These are phyloP conservation scores for Notodonta ziczac DNA, from an alignment of 2,888 invertebrate species.

Conservation along the genomic window DNA sequence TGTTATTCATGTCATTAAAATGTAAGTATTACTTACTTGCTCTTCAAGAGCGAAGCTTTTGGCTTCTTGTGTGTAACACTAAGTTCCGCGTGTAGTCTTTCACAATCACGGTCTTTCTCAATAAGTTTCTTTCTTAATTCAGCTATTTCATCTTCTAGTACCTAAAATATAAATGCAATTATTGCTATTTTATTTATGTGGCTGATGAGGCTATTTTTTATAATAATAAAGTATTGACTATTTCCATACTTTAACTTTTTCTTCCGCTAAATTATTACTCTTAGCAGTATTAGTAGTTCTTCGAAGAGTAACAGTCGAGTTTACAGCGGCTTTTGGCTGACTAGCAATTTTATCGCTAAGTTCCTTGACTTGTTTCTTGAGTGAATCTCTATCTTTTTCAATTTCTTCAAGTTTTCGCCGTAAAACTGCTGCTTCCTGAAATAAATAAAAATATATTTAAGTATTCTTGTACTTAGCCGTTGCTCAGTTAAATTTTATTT, in stretches of 20 bases:
- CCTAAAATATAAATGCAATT: constrained; percentile 56
- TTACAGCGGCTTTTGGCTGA: constrained; percentile 65
- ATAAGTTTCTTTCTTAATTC: constrained; percentile 90
- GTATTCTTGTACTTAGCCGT: neutral
- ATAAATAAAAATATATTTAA: constrained; percentile 10
- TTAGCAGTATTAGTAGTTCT: constrained; percentile 63
- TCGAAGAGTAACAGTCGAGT: constrained; percentile 58
- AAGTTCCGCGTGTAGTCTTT: constrained; percentile 89
- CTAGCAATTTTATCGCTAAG: constrained; percentile 88
- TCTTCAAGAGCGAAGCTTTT: constrained; percentile 85
- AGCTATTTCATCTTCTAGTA: constrained; percentile 89
- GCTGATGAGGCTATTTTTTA: neutral
- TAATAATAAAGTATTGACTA: neutral
- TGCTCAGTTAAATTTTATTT: neutral
- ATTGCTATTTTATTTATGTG: constrained; percentile 6
- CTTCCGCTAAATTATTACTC: constrained; percentile 84
- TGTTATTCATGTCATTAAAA: neutral
- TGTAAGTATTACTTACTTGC: constrained; percentile 80
- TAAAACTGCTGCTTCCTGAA: constrained; percentile 91
- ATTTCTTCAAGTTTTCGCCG: constrained; percentile 93
- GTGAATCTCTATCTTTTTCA: constrained; percentile 90
- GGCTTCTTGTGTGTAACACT: constrained; percentile 86
- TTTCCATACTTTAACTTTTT: constrained; percentile 85
- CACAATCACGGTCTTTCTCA: constrained; percentile 93
- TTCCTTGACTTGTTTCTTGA: constrained; percentile 90